phyloP scores from a whole-genome alignment of 1,140 invertebrate species.

The Cecropterus lyciades region DNA sequence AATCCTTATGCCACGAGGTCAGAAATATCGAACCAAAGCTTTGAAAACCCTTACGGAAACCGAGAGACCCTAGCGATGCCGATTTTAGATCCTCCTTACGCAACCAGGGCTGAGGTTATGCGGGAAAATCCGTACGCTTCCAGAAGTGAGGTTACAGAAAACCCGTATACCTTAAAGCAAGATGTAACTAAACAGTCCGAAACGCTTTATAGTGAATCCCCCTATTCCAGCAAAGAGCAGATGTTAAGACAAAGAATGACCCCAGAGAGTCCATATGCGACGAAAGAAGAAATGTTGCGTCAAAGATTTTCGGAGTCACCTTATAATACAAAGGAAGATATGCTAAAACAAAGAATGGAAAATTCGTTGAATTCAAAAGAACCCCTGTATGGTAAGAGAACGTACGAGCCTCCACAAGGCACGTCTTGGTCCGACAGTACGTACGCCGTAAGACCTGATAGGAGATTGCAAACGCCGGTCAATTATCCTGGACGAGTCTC shows the following conservation, averaged over 20 bases:
- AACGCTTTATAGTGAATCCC: conserved; percentile 68
- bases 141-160: conserved; percentile 64
- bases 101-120: conserved; percentile 56
- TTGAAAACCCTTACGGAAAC: conserved; percentile 72
- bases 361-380: conserved; percentile 60
- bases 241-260: conserved; percentile 73
- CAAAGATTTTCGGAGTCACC: conserved; percentile 80
- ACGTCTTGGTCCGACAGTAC: conserved; percentile 73
- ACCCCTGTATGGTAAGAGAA: conserved; percentile 72
- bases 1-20: conserved; percentile 75
- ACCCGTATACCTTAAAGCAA: conserved; percentile 70
- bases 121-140: conserved; percentile 66
- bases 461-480: conserved; percentile 71
- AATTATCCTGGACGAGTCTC: conserved; percentile 66
- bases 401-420: conserved; percentile 73
- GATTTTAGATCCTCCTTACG: conserved; percentile 68
- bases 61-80: conserved; percentile 69
- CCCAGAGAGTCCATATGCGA: conserved; percentile 76
- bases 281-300: conserved; percentile 80
- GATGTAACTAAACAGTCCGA: conserved; percentile 65
- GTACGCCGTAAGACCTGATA: conserved; percentile 70
- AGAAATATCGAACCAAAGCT: conserved; percentile 73
- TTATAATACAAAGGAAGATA: conserved; percentile 78
- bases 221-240: conserved; percentile 81
- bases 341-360: conserved; percentile 78